Evolutionary conservation across 2,113 vertebrate genomes (phyloP).

Genomic region (Lasiurus cinereus): DNA sequence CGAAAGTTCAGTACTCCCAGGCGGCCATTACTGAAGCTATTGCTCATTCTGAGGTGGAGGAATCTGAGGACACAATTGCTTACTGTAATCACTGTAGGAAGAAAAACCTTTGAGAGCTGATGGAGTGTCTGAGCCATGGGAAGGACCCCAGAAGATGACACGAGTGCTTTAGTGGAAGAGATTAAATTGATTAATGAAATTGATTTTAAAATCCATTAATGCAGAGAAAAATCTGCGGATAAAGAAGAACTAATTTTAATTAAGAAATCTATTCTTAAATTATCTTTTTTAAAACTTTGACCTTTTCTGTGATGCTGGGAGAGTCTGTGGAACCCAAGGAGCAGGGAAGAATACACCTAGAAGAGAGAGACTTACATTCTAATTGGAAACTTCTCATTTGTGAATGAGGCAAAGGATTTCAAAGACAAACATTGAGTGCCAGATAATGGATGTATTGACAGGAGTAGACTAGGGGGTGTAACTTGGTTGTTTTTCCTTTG

Average conservation of each 20-base stretch:
- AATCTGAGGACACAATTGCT: conserved; percentile 15
- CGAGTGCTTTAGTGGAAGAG: conserved; percentile 28
- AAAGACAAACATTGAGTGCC: background rate
- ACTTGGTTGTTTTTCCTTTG: background rate
- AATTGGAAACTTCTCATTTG: background rate
- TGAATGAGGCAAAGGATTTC: conserved; percentile 25
- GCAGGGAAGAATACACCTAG: background rate
- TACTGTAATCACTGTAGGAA: conserved; percentile 34
- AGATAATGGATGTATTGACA: background rate
- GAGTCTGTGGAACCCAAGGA: background rate
- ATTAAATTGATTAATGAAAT: conserved; percentile 52
- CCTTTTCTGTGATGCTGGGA: background rate
- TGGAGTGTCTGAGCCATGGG: background rate
- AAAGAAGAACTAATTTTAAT: conserved; percentile 58
- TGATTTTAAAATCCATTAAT: conserved; percentile 55
- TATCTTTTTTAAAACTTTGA: conserved; percentile 46
- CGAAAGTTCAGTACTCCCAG: background rate
- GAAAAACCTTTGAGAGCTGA: background rate
- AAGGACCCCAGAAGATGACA: conserved; percentile 18
- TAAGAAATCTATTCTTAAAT: conserved; percentile 15
- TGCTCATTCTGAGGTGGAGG: conserved; percentile 40
- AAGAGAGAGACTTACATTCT: background rate
- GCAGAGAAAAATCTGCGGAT: conserved; percentile 35
- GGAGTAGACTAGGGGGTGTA: background rate
- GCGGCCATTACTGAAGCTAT: background rate